Conservation (phyloP, 2,797 vertebrate genomes). For the Premnoplex brunnescens region DNA sequence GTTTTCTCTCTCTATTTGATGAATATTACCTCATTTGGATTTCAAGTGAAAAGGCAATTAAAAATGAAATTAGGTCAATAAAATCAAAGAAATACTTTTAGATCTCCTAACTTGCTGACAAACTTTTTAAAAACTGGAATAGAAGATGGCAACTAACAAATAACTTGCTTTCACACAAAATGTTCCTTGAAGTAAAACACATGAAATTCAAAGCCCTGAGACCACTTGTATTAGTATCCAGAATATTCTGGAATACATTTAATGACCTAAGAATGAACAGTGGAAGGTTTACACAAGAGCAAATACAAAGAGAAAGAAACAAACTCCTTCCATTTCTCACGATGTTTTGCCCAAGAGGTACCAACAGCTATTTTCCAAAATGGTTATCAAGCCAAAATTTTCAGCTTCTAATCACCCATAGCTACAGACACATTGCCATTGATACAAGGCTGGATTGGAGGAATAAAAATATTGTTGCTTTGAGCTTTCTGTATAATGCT, state of each 20-base stretch:
- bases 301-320: background rate
- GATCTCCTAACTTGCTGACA: background rate
- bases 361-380: background rate
- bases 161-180: background rate
- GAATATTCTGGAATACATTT: background rate
- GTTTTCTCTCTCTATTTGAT: background rate
- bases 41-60: slow-evolving; percentile 7
- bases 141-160: background rate
- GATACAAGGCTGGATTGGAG: background rate
- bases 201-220: background rate
- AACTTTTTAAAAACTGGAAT: background rate
- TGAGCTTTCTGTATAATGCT: background rate
- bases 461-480: background rate
- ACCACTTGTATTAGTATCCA: background rate
- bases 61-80: background rate
- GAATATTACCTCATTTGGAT: background rate
- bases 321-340: background rate
- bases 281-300: background rate
- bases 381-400: background rate
- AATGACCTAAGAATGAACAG: background rate
- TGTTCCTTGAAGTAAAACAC: background rate
- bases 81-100: slow-evolving; percentile 8
- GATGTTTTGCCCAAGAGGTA: background rate
- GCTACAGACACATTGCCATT: background rate
- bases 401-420: background rate